phyloP scores from a whole-genome alignment of 2,113 vertebrate genomes.

The Tricholaema leucomelas region DNA sequence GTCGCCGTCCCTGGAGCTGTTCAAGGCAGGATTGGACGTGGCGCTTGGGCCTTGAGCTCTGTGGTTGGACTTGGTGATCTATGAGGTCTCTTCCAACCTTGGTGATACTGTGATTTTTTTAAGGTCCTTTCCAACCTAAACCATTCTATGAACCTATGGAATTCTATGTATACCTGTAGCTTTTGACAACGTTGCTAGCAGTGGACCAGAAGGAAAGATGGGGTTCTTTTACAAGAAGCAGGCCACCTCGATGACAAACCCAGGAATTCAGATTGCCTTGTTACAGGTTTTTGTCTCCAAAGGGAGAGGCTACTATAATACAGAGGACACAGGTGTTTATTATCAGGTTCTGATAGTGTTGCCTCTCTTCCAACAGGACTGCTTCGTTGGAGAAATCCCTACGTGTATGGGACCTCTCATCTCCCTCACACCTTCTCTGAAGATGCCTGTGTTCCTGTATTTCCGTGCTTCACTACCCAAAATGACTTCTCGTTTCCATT shows the following conservation, averaged over 20 bases:
- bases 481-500: constrained; percentile 78
- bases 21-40: too few relatives aligned
- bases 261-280: neutral
- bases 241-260: neutral
- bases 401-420: constrained; percentile 53
- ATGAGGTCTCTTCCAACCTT: too few relatives aligned
- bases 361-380: constrained; percentile 82
- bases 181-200: neutral
- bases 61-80: too few relatives aligned
- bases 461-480: constrained; percentile 57
- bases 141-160: too few relatives aligned
- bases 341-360: constrained; percentile 75
- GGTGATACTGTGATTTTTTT: too few relatives aligned
- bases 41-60: too few relatives aligned
- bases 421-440: constrained; percentile 64
- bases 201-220: neutral
- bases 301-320: neutral
- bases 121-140: too few relatives aligned
- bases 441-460: constrained; percentile 72
- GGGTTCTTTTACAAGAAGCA: neutral
- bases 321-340: neutral
- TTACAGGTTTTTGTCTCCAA: neutral
- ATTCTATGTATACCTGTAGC: neutral
- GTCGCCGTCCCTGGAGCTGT: too few relatives aligned
- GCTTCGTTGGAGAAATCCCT: constrained; percentile 84